Conservation (phyloP, 2,888 invertebrate genomes). For the Brachypterus glaber region DNA sequence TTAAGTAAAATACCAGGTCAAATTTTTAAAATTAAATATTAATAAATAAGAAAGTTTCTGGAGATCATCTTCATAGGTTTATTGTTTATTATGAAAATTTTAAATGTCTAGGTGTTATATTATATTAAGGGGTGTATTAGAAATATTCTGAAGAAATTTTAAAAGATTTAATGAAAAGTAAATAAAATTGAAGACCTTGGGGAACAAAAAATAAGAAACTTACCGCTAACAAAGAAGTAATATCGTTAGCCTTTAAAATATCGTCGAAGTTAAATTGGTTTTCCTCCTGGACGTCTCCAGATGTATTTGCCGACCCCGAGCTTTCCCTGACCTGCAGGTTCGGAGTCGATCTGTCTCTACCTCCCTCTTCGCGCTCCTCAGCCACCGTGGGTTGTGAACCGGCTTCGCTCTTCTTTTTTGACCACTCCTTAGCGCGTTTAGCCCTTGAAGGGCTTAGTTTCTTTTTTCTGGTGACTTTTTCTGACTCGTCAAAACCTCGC, state of each 20-base stretch:
- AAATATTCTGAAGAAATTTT: too few relatives aligned
- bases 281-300: conserved; percentile 14
- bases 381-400: conserved; percentile 19
- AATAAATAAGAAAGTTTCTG: too few relatives aligned
- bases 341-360: conserved; percentile 35
- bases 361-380: conserved; percentile 14
- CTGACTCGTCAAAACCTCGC: conserved; percentile 77
- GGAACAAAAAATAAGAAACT: conserved; percentile 30
- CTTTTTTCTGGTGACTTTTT: conserved; percentile 41
- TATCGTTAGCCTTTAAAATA: conserved; percentile 70
- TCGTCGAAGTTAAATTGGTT: conserved; percentile 70
- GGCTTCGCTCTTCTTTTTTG: conserved; percentile 36
- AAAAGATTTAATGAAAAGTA: too few relatives aligned
- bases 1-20: too few relatives aligned
- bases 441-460: conserved; percentile 41
- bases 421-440: conserved; percentile 40
- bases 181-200: too few relatives aligned
- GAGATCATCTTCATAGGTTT: too few relatives aligned
- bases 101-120: too few relatives aligned
- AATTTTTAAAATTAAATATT: too few relatives aligned
- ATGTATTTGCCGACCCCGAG: conserved; percentile 13
- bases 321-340: conserved; percentile 33
- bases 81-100: too few relatives aligned
- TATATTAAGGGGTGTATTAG: too few relatives aligned
- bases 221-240: conserved; percentile 65